Evolutionary conservation across 2,113 vertebrate species (phyloP).

Genomic region (Malurus melanocephalus): DNA sequence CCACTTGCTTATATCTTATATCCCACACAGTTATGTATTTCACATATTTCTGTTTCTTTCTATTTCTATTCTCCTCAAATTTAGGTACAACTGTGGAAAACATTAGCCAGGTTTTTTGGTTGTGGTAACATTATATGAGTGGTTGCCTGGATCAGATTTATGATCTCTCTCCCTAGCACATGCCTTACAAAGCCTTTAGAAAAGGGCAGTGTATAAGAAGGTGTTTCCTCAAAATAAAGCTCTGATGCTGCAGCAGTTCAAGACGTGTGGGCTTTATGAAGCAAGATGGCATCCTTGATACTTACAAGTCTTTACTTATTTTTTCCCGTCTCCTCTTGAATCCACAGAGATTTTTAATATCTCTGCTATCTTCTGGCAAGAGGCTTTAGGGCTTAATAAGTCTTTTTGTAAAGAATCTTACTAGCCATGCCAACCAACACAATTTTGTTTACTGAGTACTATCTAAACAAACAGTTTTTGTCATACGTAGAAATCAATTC

Average conservation of each 20-base stretch:
- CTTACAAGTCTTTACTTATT: background rate
- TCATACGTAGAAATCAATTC: background rate
- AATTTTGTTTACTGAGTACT: background rate
- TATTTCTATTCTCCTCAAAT: background rate
- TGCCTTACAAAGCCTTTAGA: background rate
- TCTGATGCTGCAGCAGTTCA: background rate
- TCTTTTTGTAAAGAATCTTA: background rate
- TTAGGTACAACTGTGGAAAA: background rate
- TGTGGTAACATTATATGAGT: background rate
- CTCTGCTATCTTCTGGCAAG: background rate
- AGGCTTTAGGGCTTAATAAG: background rate
- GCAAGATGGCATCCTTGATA: fast-evolving
- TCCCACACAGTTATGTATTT: background rate
- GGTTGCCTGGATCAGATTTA: background rate
- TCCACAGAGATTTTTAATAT: background rate
- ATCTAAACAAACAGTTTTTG: background rate
- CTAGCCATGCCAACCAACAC: background rate
- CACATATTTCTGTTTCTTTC: background rate
- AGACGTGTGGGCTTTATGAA: background rate
- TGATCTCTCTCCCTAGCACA: background rate
- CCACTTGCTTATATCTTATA: background rate
- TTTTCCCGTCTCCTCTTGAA: background rate
- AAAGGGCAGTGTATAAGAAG: background rate
- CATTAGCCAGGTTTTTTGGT: background rate
- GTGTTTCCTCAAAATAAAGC: background rate